Base-by-base conservation (phyloP, 30 jellyfish, hydroid and myxozoan species). In the Turritopsis rubra region DNA sequence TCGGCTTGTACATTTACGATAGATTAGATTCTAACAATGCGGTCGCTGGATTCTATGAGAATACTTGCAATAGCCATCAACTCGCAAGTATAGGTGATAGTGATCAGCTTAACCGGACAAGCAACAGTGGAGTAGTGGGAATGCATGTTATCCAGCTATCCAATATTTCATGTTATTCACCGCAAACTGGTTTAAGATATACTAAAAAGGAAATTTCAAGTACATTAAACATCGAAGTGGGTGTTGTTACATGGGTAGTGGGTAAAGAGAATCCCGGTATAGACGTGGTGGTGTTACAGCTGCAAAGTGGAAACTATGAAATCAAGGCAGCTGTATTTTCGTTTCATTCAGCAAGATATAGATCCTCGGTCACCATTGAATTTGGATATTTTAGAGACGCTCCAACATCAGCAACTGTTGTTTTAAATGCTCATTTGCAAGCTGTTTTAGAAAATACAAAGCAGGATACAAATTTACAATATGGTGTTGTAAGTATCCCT, bases 11-110 rank as follows among this genome's bases (percentile, higher is more conserved):
- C 19, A 68, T 68, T 27, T 68, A 68, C 19, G 77, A 68, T 23
- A 16, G 77, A 1, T 68, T 68, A 22, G 77, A 68, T 68, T 68
- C 30, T 7, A 68, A 68, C 30, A 27, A 27, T 9, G 77, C 77
- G 9, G 77, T 68, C 19, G 21, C 77, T n/a, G 77, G 77, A 9
- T 68, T 68, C 30, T 68, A 68, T 22, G 77, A 68, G 30, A 68
- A 68, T 27, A 9, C 9, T 7, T 68, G 77, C 77, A 68, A 68
- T 19, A n/a, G 9, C 30, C 28, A 68, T n/a, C 28, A n/a, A 27
- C 19, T 68, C 16, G 9, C 77, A 0, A 23, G 31, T 19, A 1
- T 16, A 23, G 9, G 23, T 7, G 30, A 68, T 19, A 68, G 77
- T 68, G 19, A 68, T 0, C 30, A 23, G 16, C 19, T 68, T 8